Conservation (phyloP, 2,888 invertebrate genomes). For the Cecidostiba fungosa region DNA sequence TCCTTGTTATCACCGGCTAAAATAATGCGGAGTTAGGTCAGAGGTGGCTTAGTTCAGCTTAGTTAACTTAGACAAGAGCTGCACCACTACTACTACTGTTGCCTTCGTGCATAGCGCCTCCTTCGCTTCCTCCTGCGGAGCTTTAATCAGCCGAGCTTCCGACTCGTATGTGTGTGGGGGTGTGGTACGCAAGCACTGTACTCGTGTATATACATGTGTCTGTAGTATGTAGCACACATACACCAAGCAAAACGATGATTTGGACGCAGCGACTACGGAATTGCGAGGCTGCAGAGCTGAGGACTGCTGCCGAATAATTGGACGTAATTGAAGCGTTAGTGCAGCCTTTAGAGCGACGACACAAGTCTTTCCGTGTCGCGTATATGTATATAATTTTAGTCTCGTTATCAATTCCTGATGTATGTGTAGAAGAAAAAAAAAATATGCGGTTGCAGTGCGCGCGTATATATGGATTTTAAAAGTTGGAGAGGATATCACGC, state of each 20-base stretch:
- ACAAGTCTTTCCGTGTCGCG: not conserved
- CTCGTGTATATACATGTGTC: not conserved
- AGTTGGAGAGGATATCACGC: not conserved
- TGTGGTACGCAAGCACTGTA: too few relatives aligned
- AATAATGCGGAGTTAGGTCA: slow-evolving; percentile 66
- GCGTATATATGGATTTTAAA: not conserved
- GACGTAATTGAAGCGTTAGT: not conserved
- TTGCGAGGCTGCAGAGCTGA: not conserved
- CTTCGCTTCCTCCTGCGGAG: slow-evolving; percentile 2
- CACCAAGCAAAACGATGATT: slow-evolving; percentile 1
- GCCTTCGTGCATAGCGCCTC: not conserved
- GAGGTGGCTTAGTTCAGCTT: slow-evolving; percentile 62
- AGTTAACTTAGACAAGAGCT: slow-evolving; percentile 63
- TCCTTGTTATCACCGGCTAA: slow-evolving; percentile 68
- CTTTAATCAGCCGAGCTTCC: slow-evolving; percentile 44
- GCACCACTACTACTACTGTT: not conserved
- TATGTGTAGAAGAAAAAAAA: not conserved
- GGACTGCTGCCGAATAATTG: not conserved
- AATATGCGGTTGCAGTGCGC: too few relatives aligned
- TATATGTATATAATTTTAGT: not conserved
- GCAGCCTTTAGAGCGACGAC: too few relatives aligned
- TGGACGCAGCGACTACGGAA: not conserved
- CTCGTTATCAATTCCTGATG: too few relatives aligned
- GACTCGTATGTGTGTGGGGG: not conserved
- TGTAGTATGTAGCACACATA: not conserved